Percentiles rank a stretch among this genome's conserved stretches.
Evolutionary conservation across 2,113 vertebrate species (phyloP).

Genomic region (Rhineura floridana): DNA sequence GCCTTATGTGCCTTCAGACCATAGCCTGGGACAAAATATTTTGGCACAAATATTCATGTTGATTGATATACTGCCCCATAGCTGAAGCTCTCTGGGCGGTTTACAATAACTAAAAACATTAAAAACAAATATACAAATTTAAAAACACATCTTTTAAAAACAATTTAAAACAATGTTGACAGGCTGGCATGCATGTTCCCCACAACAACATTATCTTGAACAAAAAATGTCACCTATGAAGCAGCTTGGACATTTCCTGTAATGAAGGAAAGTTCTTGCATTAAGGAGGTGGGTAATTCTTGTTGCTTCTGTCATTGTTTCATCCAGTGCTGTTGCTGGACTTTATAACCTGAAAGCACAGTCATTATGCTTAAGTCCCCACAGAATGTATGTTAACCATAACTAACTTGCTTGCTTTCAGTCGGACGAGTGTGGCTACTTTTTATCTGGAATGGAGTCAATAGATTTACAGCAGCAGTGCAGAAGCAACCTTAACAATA

Average conservation of each 20-base stretch:
- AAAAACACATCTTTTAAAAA: no score
- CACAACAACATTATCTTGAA: neutral
- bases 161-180: no score
- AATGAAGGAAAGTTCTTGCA: neutral
- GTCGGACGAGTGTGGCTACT: neutral
- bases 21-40: no score
- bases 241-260: neutral
- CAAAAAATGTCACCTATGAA: neutral
- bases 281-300: neutral
- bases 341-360: no score
- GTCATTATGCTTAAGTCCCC: no score
- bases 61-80: no score
- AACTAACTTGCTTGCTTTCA: neutral
- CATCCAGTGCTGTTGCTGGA: neutral
- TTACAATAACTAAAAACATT: no score
- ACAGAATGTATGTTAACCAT: neutral
- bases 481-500: conserved; percentile 2
- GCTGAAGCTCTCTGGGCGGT: no score
- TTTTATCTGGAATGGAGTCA: neutral
- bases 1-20: no score
- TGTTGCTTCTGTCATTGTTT: neutral
- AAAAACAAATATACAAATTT: no score
- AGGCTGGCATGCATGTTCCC: no score
- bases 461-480: neutral
- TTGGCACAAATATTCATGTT: no score